A percentile compares a stretch with the other conserved stretches of the same genome.
These are phyloP conservation scores for Amblyteles armatorius DNA, from an alignment of 2,888 invertebrate species.

Conservation along the genomic window DNA sequence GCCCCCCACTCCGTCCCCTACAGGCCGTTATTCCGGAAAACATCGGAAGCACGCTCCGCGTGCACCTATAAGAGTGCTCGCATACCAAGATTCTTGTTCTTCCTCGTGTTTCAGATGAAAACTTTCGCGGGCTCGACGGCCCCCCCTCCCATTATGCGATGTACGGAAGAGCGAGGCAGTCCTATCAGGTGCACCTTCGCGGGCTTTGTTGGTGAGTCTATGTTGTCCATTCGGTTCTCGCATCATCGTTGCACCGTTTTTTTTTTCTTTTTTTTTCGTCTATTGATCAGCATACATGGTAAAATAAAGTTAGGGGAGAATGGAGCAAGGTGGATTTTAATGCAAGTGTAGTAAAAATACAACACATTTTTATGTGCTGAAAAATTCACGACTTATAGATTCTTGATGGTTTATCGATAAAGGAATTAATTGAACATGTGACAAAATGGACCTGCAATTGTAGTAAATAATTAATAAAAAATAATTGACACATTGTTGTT, in stretches of 20 bases:
- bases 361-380: too few species aligned
- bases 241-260: neutral
- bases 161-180: constrained; percentile 6
- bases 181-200: constrained; percentile 2
- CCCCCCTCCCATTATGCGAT: constrained; percentile 50
- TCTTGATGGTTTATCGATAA: too few species aligned
- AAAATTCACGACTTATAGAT: too few species aligned
- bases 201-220: constrained; percentile 42
- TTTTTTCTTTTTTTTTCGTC: neutral
- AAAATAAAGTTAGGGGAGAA: neutral
- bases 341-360: too few species aligned
- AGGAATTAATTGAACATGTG: too few species aligned
- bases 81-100: constrained; percentile 71
- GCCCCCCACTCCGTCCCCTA: too few species aligned
- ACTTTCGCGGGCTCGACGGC: constrained; percentile 46
- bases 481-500: too few species aligned
- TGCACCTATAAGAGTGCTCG: constrained; percentile 35
- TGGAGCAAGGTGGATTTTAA: too few species aligned
- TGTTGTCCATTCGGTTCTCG: constrained; percentile 8
- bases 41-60: constrained; percentile 18
- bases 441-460: too few species aligned
- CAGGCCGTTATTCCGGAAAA: neutral
- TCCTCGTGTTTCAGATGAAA: constrained; percentile 64
- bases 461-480: too few species aligned
- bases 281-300: neutral